A percentile compares a stretch with the other conserved stretches of the same genome.
Evolutionary conservation across 1,140 invertebrate species (phyloP).

Genomic region (Acromyrmex echinatior): DNA sequence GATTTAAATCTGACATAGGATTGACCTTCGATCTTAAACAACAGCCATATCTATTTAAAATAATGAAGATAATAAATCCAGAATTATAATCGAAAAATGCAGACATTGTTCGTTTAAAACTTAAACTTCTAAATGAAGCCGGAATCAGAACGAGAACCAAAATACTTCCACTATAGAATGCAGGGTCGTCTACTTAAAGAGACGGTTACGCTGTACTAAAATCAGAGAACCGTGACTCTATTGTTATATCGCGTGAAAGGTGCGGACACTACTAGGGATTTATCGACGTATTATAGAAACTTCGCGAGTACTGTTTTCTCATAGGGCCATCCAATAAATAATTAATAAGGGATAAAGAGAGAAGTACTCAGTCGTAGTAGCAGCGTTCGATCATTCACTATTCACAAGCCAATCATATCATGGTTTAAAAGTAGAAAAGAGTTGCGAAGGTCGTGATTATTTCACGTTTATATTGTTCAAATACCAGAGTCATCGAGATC

Average conservation of each 20-base stretch:
- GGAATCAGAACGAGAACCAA: slow-evolving; percentile 15
- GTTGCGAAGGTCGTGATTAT: slow-evolving; percentile 9
- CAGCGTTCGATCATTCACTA: slow-evolving; percentile 3
- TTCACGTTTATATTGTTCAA: slow-evolving; percentile 32
- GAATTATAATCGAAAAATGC: neutral
- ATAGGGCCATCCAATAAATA: slow-evolving; percentile 58
- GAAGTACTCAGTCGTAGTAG: slow-evolving; percentile 13
- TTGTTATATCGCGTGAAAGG: neutral
- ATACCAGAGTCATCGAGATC: slow-evolving; percentile 18
- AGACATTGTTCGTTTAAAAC: neutral
- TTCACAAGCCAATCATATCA: slow-evolving; percentile 19
- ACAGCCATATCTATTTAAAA: neutral
- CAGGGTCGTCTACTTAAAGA: neutral
- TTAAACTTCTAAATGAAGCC: neutral
- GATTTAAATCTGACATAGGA: neutral
- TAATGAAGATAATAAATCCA: neutral
- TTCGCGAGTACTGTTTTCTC: slow-evolving; percentile 31
- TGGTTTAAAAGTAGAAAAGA: neutral
- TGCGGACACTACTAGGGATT: neutral
- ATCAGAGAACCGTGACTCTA: slow-evolving; percentile 11
- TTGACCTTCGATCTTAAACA: neutral
- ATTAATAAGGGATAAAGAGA: slow-evolving; percentile 37
- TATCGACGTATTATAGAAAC: slow-evolving; percentile 9
- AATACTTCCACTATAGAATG: slow-evolving; percentile 1
- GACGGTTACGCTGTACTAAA: neutral